phyloP scores from a whole-genome alignment of 2,888 invertebrate genomes.

The Escarpia spicata region DNA sequence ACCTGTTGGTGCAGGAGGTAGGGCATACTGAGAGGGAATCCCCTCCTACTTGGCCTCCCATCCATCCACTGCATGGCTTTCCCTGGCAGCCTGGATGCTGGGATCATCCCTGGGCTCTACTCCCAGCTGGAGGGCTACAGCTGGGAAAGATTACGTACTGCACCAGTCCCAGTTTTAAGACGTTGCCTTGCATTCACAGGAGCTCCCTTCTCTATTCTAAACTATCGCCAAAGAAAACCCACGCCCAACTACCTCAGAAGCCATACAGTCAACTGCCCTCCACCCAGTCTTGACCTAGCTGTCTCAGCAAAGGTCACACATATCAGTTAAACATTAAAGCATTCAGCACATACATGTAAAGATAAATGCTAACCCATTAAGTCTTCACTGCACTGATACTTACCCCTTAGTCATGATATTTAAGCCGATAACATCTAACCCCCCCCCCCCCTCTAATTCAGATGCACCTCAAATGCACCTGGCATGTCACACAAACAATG shows the following conservation, averaged over 20 bases:
- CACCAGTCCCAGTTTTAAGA: neutral
- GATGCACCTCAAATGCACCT: no score
- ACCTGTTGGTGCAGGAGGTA: neutral
- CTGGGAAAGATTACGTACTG: neutral
- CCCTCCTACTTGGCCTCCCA: neutral
- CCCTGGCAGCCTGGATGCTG: neutral
- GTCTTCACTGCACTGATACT: neutral
- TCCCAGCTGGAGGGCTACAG: neutral
- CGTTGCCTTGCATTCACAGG: neutral
- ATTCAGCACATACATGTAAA: neutral
- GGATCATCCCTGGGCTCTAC: neutral
- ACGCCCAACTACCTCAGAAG: neutral
- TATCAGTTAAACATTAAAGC: neutral
- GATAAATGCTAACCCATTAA: neutral
- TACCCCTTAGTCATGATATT: neutral
- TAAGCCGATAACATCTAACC: no score
- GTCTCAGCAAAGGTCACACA: neutral
- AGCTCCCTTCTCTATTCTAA: neutral
- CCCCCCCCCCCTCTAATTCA: no score
- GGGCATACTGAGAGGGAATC: neutral
- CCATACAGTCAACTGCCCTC: neutral
- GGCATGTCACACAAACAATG: neutral
- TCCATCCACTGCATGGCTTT: neutral
- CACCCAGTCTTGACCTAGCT: neutral
- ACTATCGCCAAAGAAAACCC: neutral